phyloP scores from a whole-genome alignment of 2,888 invertebrate genomes.

The Caradrina clavipalpis region DNA sequence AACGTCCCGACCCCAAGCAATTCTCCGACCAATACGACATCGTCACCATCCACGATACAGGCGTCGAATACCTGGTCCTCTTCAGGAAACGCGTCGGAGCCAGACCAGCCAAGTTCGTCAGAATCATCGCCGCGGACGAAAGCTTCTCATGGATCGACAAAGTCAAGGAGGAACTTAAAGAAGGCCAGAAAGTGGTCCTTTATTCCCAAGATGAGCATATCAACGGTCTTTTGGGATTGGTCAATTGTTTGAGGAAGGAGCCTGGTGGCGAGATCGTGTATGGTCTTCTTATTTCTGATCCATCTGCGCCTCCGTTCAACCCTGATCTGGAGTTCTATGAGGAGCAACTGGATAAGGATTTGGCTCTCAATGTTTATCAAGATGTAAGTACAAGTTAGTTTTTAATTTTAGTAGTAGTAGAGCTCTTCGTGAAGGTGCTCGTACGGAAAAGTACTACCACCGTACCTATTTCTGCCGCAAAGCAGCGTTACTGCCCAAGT shows the following conservation, averaged over 20 bases:
- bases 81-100: slow-evolving; percentile 87
- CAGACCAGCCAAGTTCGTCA: slow-evolving; percentile 86
- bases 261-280: slow-evolving; percentile 93
- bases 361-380: slow-evolving; percentile 95
- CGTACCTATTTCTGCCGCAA: too few species aligned
- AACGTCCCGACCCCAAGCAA: slow-evolving; percentile 84
- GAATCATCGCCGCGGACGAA: slow-evolving; percentile 80
- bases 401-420: too few species aligned
- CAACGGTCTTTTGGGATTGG: slow-evolving; percentile 96
- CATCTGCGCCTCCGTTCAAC: slow-evolving; percentile 92
- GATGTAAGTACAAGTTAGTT: slow-evolving; percentile 90
- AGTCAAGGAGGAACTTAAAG: slow-evolving; percentile 83
- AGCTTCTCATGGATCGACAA: slow-evolving; percentile 90
- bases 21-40: slow-evolving; percentile 86
- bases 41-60: slow-evolving; percentile 86
- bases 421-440: too few species aligned
- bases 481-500: too few species aligned
- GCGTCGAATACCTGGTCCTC: slow-evolving; percentile 89
- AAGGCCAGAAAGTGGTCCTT: slow-evolving; percentile 91
- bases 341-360: slow-evolving; percentile 93
- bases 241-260: slow-evolving; percentile 96
- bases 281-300: slow-evolving; percentile 92
- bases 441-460: too few species aligned
- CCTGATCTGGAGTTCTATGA: slow-evolving; percentile 92
- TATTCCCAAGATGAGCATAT: slow-evolving; percentile 92